Evolutionary conservation across 1,140 invertebrate genomes (phyloP).

Genomic region (Planococcus citri): DNA sequence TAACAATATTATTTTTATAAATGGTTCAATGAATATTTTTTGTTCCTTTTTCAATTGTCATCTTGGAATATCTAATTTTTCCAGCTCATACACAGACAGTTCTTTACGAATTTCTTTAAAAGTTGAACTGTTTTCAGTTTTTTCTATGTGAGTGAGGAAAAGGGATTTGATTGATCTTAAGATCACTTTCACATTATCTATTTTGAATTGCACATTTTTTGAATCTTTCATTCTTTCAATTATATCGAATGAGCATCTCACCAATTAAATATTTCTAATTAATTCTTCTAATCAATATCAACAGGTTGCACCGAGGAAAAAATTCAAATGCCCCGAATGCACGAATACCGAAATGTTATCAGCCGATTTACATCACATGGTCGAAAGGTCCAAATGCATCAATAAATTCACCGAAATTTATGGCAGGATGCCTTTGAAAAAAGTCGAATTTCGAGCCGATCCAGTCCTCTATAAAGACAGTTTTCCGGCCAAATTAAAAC

Average conservation of each 20-base stretch:
- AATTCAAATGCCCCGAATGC: slow-evolving; percentile 94
- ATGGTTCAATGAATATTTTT: too few relatives aligned
- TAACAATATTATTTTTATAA: too few relatives aligned
- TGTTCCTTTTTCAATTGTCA: too few relatives aligned
- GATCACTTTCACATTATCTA: too few relatives aligned
- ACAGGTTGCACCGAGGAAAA: slow-evolving; percentile 89
- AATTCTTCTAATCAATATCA: slow-evolving; percentile 27
- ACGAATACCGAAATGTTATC: slow-evolving; percentile 88
- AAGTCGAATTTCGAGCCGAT: slow-evolving; percentile 87
- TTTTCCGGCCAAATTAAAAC: slow-evolving; percentile 73
- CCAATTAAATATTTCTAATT: neutral
- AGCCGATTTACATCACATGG: slow-evolving; percentile 83
- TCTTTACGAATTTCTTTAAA: too few relatives aligned
- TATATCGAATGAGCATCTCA: neutral
- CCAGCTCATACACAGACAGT: too few relatives aligned
- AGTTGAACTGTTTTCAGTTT: too few relatives aligned
- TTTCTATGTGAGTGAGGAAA: too few relatives aligned
- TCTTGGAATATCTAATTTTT: too few relatives aligned
- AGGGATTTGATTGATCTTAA: too few relatives aligned
- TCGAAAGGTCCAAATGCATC: slow-evolving; percentile 83
- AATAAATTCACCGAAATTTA: slow-evolving; percentile 73
- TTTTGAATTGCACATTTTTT: too few relatives aligned
- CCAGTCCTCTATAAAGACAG: slow-evolving; percentile 85
- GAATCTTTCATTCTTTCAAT: too few relatives aligned
- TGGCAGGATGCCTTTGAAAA: slow-evolving; percentile 73